Conservation (phyloP, 2,888 invertebrate species). For the Aphodius sticticus region DNA sequence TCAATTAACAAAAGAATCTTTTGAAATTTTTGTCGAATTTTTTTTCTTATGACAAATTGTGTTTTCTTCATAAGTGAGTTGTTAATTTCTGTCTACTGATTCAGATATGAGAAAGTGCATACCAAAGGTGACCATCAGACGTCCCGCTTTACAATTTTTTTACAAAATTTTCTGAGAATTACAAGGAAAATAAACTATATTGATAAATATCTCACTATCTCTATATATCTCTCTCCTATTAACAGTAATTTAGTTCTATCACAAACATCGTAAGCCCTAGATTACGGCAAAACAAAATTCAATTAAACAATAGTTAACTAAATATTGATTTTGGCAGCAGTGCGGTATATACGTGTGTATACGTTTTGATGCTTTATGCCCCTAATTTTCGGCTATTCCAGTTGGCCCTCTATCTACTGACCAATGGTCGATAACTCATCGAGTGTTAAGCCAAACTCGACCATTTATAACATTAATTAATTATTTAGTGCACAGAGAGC, state of each 20-base stretch:
- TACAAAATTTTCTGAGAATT: too few species aligned
- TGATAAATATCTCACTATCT: not conserved
- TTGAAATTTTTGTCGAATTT: too few species aligned
- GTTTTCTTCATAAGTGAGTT: too few species aligned
- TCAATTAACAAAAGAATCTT: too few species aligned
- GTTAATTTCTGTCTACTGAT: too few species aligned
- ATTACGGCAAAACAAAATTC: not conserved
- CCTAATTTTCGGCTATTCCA: not conserved
- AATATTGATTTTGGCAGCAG: not conserved
- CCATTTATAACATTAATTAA: not conserved
- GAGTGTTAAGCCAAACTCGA: not conserved
- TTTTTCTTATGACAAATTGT: too few species aligned
- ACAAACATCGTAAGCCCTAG: not conserved
- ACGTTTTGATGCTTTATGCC: not conserved
- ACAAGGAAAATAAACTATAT: too few species aligned
- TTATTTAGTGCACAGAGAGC: not conserved
- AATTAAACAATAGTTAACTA: not conserved
- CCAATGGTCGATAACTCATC: slow-evolving; percentile 4
- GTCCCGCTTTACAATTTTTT: too few species aligned
- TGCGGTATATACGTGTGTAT: not conserved
- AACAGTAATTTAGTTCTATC: not conserved
- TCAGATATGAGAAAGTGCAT: too few species aligned
- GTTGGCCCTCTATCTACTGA: not conserved
- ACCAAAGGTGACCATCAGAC: too few species aligned
- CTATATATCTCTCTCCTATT: not conserved